A percentile compares a stretch with the other conserved stretches of the same genome.
Evolutionary conservation across 2,888 invertebrate species (phyloP).

Genomic region (Orgyia antiqua): DNA sequence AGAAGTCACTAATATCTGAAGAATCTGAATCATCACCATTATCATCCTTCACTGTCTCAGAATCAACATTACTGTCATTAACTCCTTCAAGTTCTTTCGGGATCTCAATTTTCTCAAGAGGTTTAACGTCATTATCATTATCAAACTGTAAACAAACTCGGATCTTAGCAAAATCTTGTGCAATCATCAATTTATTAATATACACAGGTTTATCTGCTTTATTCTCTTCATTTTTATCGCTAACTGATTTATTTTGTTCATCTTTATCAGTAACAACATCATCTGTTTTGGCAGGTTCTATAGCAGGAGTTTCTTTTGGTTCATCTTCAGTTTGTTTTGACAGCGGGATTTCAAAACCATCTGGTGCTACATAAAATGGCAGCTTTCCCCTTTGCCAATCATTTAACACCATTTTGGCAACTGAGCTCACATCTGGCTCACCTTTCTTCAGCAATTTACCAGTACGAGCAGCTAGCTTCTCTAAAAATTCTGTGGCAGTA

Average conservation of each 20-base stretch:
- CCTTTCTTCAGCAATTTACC: conserved; percentile 97
- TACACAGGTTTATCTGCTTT: conserved; percentile 46
- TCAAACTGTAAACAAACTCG: conserved; percentile 85
- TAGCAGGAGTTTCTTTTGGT: conserved; percentile 25
- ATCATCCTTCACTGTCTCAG: conserved; percentile 25
- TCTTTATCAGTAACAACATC: conserved; percentile 15
- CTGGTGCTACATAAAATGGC: conserved; percentile 95
- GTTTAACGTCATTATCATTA: conserved; percentile 80
- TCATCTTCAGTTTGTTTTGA: conserved; percentile 52
- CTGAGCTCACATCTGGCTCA: conserved; percentile 94
- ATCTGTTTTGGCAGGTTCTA: conserved; percentile 38
- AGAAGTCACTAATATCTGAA: conserved; percentile 82
- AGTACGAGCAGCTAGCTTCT: conserved; percentile 89
- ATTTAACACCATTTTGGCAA: conserved; percentile 96
- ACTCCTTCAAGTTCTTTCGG: conserved; percentile 64
- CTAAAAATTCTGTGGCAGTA: conserved; percentile 91
- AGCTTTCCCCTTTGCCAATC: conserved; percentile 99
- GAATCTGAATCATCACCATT: conserved; percentile 67
- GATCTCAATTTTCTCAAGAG: conserved; percentile 71
- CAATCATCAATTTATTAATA: conserved; percentile 72
- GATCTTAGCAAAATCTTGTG: conserved; percentile 91
- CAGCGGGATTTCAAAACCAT: conserved; percentile 86
- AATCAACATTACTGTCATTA: conserved; percentile 52
- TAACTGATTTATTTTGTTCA: conserved; percentile 41
- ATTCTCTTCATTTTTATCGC: conserved; percentile 34